Evolutionary conservation across 2,888 invertebrate species (phyloP).

Genomic region (Stegophylla sp.): DNA sequence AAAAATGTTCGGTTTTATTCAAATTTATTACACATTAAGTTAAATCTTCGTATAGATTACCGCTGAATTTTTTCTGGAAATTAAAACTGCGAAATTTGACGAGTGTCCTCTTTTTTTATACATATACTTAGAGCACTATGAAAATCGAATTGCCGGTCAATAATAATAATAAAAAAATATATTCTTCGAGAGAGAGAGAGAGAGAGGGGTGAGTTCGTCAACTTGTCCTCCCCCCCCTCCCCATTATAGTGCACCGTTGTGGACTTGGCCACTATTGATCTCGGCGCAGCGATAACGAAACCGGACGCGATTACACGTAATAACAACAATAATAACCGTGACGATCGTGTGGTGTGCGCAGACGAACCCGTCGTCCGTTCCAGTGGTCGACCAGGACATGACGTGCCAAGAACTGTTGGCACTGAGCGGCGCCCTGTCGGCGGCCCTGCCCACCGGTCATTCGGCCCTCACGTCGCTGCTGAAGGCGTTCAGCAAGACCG

Average conservation of each 20-base stretch:
- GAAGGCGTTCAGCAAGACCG: conserved; percentile 76
- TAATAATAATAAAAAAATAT: too few species aligned
- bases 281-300: neutral
- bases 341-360: neutral
- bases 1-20: too few species aligned
- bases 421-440: conserved; percentile 89
- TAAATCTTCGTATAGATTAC: too few species aligned
- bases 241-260: neutral
- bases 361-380: conserved; percentile 44
- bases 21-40: too few species aligned
- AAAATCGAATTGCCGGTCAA: too few species aligned
- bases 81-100: too few species aligned
- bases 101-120: too few species aligned
- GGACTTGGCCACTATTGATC: neutral
- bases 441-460: conserved; percentile 87
- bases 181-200: too few species aligned
- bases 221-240: too few species aligned
- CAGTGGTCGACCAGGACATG: conserved; percentile 68
- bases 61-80: too few species aligned
- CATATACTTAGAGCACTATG: too few species aligned
- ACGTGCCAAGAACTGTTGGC: conserved; percentile 90
- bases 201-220: too few species aligned
- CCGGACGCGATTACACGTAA: neutral
- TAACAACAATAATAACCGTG: neutral
- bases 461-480: conserved; percentile 77